phyloP scores from a whole-genome alignment of 2,888 invertebrate species.

The Willowsia nigromaculata region DNA sequence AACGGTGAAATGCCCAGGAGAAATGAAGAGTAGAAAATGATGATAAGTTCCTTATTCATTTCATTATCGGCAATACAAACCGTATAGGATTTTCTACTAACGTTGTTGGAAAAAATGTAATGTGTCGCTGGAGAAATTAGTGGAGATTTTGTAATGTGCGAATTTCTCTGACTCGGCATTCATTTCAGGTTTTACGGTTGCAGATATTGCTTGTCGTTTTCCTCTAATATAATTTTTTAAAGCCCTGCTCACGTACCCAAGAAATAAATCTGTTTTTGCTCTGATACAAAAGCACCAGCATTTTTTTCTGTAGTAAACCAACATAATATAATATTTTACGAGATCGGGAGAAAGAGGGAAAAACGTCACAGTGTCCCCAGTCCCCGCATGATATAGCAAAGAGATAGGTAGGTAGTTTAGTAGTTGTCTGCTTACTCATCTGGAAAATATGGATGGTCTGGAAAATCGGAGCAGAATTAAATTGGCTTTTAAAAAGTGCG shows the following conservation, averaged over 20 bases:
- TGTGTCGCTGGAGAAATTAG: background rate
- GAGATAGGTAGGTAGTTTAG: background rate
- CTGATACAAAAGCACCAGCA: background rate
- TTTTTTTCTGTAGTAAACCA: background rate
- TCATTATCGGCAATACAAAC: too few species aligned
- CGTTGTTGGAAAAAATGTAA: too few species aligned
- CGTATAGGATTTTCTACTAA: too few species aligned
- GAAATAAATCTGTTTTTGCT: background rate
- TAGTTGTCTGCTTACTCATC: background rate
- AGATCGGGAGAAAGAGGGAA: background rate
- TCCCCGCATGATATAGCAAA: background rate
- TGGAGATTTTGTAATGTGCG: background rate
- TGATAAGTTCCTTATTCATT: background rate
- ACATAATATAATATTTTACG: background rate
- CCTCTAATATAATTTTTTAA: background rate
- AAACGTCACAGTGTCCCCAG: background rate
- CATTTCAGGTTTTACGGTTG: background rate
- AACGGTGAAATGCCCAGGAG: constrained; percentile 56
- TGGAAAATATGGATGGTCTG: constrained; percentile 13
- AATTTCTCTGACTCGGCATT: background rate
- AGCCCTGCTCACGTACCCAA: constrained; percentile 9
- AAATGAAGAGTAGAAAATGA: background rate
- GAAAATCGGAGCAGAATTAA: constrained; percentile 14
- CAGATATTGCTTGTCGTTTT: too few species aligned
- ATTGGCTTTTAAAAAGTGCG: constrained; percentile 27